These are phyloP conservation scores for Puntigrus tetrazona DNA, from an alignment of 2,113 vertebrate genomes.

Conservation along the genomic window DNA sequence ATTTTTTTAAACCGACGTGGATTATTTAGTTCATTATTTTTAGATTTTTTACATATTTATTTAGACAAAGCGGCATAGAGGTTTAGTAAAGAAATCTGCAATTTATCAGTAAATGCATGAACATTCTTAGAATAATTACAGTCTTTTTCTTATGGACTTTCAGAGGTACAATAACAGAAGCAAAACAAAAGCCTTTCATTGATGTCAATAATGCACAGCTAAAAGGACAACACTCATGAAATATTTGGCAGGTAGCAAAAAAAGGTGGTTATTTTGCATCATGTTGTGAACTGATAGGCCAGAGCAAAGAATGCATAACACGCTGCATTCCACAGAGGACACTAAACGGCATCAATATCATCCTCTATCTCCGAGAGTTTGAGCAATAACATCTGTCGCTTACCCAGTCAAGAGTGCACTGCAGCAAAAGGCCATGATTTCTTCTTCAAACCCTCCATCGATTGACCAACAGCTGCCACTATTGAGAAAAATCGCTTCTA, in stretches of 20 bases:
- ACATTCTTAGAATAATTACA: background rate
- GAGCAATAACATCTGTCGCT: constrained; percentile 37
- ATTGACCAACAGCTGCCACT: constrained; percentile 47
- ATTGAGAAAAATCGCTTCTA: constrained; percentile 46
- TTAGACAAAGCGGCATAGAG: background rate
- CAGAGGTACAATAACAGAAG: background rate
- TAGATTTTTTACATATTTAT: no score
- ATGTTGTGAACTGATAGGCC: constrained; percentile 10
- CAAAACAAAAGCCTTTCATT: background rate
- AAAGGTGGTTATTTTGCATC: background rate
- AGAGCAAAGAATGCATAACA: constrained; percentile 16
- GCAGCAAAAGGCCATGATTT: constrained; percentile 39
- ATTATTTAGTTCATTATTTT: background rate
- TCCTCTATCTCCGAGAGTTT: constrained; percentile 23
- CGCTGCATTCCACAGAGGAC: constrained; percentile 22
- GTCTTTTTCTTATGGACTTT: background rate
- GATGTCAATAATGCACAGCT: background rate
- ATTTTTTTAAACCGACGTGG: no score
- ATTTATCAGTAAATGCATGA: background rate
- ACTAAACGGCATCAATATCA: constrained; percentile 25
- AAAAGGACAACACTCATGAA: background rate
- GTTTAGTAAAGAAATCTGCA: background rate
- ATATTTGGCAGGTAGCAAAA: background rate
- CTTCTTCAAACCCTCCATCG: constrained; percentile 35
- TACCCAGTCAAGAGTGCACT: constrained; percentile 26